phyloP scores from a whole-genome alignment of 2,888 invertebrate species.

The Andrena chrysosceles region DNA sequence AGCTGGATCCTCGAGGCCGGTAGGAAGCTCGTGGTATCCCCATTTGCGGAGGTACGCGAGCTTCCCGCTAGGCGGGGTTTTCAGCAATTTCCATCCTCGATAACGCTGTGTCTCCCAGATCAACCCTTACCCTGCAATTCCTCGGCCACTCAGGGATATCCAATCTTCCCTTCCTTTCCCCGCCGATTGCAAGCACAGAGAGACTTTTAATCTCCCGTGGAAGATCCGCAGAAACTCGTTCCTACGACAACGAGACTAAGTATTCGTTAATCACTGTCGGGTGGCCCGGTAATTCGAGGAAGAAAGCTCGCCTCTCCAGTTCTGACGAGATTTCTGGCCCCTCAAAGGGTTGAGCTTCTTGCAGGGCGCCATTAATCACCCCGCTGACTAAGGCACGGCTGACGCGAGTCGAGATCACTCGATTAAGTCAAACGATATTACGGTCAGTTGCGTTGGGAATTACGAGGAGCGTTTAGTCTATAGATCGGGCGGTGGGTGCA shows the following conservation, averaged over 20 bases:
- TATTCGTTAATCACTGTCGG: not conserved
- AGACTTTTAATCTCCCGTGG: no score
- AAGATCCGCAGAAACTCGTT: no score
- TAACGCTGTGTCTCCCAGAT: not conserved
- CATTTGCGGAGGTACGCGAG: slow-evolving; percentile 4
- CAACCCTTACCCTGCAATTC: not conserved
- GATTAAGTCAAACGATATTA: slow-evolving; percentile 60
- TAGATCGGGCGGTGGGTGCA: not conserved
- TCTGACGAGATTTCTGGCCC: slow-evolving; percentile 5
- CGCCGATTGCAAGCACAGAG: not conserved
- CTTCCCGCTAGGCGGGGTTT: slow-evolving; percentile 34
- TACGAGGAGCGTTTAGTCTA: slow-evolving; percentile 46
- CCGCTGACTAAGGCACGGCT: slow-evolving; percentile 1
- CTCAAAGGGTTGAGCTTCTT: not conserved
- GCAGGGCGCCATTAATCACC: slow-evolving; percentile 19
- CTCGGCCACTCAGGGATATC: not conserved
- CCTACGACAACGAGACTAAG: not conserved
- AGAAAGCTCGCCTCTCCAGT: not conserved
- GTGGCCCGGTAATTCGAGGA: not conserved
- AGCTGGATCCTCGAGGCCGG: not conserved
- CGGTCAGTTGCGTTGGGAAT: slow-evolving; percentile 56
- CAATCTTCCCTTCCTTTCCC: not conserved
- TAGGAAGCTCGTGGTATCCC: not conserved
- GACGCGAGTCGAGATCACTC: slow-evolving; percentile 50
- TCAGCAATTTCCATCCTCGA: not conserved